Conservation (phyloP, 1,140 invertebrate species). For the Cephus cinctus region DNA sequence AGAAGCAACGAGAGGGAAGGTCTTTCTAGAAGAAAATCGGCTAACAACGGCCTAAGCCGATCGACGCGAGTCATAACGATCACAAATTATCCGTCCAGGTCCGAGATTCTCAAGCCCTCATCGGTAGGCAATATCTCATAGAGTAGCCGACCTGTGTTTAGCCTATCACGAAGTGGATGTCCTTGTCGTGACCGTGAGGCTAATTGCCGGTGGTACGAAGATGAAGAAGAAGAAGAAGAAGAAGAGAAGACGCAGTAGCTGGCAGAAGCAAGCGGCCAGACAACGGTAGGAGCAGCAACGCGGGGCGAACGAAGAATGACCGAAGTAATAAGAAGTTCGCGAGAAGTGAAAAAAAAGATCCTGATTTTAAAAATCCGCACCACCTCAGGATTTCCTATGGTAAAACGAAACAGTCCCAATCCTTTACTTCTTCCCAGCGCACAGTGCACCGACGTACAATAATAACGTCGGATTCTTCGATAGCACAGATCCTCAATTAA, state of each 20-base stretch:
- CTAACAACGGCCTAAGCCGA: background rate
- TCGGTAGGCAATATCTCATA: slow-evolving; percentile 37
- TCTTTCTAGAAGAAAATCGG: too few relatives aligned
- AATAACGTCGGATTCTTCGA: too few relatives aligned
- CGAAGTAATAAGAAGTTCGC: too few relatives aligned
- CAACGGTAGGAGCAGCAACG: slow-evolving; percentile 24
- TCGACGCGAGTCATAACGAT: slow-evolving; percentile 30
- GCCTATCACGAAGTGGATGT: slow-evolving; percentile 48
- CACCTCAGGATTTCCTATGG: too few relatives aligned
- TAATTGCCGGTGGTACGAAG: slow-evolving; percentile 42
- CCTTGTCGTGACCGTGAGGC: slow-evolving; percentile 46
- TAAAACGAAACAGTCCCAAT: too few relatives aligned
- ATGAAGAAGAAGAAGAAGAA: slow-evolving; percentile 15
- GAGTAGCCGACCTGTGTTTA: slow-evolving; percentile 41
- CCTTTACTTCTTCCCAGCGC: too few relatives aligned
- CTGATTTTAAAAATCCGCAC: too few relatives aligned
- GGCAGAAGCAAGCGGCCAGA: slow-evolving; percentile 16
- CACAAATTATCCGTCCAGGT: slow-evolving; percentile 38
- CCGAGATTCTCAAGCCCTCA: slow-evolving; percentile 12
- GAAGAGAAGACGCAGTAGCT: slow-evolving; percentile 4
- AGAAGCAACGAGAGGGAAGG: too few relatives aligned
- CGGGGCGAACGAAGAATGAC: too few relatives aligned
- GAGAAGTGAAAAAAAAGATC: too few relatives aligned
- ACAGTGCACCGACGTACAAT: too few relatives aligned
- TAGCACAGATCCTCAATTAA: too few relatives aligned